Evolutionary conservation across 2,888 invertebrate genomes (phyloP).

Genomic region (Machimus rusticus): DNA sequence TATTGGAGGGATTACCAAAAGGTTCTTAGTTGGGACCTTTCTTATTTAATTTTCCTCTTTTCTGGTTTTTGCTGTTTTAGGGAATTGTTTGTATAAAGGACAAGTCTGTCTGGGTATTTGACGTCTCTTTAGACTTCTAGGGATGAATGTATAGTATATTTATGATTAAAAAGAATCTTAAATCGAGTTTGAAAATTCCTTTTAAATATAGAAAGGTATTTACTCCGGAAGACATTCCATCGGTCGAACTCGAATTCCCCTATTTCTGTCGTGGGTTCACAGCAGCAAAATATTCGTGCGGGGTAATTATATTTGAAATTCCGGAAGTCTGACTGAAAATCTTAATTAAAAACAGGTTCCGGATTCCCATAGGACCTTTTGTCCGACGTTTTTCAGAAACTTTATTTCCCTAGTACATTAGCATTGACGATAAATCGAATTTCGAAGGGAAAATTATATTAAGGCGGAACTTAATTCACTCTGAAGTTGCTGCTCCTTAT

Average conservation of each 20-base stretch:
- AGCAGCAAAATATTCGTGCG: not conserved
- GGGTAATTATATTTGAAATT: not conserved
- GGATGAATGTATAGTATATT: not conserved
- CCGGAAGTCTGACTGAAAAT: conserved; percentile 1
- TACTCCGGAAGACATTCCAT: not conserved
- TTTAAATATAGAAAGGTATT: not conserved
- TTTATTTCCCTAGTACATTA: not conserved
- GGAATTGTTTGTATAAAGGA: not conserved
- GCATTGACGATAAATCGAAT: not conserved
- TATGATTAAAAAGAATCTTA: not conserved
- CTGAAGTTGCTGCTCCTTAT: not conserved
- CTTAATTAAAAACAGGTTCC: not conserved
- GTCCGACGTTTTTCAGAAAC: not conserved
- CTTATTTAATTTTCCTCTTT: not conserved
- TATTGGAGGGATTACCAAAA: not conserved
- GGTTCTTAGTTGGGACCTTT: not conserved
- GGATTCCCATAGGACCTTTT: not conserved
- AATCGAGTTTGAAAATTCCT: not conserved
- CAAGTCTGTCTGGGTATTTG: not conserved
- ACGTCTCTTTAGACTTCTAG: not conserved
- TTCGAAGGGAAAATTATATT: not conserved
- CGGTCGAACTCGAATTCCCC: not conserved
- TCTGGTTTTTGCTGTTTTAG: not conserved
- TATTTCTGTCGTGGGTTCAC: not conserved
- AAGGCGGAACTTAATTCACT: not conserved